These are phyloP conservation scores for Myotis davidii DNA, from an alignment of 2,113 vertebrate species.

Conservation along the genomic window DNA sequence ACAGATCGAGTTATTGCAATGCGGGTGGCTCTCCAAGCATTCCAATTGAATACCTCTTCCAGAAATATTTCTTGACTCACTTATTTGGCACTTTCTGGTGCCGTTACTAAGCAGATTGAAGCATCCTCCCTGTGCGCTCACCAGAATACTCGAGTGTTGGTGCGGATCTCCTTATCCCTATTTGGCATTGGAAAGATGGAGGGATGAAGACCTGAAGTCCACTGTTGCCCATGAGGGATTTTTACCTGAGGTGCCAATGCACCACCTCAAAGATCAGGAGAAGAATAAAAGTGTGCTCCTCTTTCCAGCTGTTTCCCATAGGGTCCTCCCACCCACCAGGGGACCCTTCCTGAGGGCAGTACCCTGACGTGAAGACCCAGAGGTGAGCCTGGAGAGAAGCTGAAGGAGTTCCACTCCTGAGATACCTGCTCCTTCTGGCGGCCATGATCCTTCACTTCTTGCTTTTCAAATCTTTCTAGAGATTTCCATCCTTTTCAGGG, in stretches of 20 bases:
- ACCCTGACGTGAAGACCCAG: background rate
- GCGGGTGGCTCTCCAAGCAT: constrained; percentile 62
- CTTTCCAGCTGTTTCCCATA: background rate
- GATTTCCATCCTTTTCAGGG: background rate
- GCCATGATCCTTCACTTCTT: background rate
- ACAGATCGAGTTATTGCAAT: constrained; percentile 42
- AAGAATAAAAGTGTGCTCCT: background rate
- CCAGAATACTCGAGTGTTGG: background rate
- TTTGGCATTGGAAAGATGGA: background rate
- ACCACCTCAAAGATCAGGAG: background rate
- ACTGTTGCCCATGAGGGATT: background rate
- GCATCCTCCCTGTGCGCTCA: background rate
- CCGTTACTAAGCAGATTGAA: constrained; percentile 65
- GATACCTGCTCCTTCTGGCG: background rate
- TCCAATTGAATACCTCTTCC: constrained; percentile 68
- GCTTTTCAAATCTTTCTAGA: background rate
- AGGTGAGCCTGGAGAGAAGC: background rate
- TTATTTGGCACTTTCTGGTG: constrained; percentile 71
- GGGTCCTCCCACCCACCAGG: background rate
- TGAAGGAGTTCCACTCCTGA: background rate
- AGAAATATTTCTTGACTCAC: constrained; percentile 75
- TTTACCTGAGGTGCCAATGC: background rate
- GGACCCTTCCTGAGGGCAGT: background rate
- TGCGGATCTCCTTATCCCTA: background rate
- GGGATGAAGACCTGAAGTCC: background rate